phyloP scores from a whole-genome alignment of 1,140 invertebrate genomes.

The Aphelenchoides fujianensis region DNA sequence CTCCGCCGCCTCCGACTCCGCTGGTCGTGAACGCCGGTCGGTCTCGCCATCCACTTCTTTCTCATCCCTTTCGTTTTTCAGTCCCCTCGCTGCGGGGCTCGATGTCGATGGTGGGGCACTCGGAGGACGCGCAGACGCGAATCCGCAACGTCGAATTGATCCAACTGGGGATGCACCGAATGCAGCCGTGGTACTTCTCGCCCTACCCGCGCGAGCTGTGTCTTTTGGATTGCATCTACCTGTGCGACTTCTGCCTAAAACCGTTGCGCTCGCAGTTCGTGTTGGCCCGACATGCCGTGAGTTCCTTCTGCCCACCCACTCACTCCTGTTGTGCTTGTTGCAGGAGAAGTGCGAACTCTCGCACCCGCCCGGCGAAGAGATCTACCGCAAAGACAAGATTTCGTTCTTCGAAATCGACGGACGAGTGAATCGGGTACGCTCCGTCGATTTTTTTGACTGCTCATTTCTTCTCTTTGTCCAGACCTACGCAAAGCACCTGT shows the following conservation, averaged over 20 bases:
- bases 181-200: constrained; percentile 61
- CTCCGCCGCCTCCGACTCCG: constrained; percentile 8
- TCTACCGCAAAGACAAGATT: constrained; percentile 89
- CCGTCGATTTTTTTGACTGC: constrained; percentile 94
- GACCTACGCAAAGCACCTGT: constrained; percentile 61
- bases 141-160: constrained; percentile 50
- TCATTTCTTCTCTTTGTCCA: constrained; percentile 79
- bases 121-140: constrained; percentile 50
- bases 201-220: constrained; percentile 71
- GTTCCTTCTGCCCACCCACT: too few species aligned
- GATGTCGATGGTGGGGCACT: constrained; percentile 50
- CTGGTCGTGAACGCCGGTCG: background rate
- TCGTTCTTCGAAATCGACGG: constrained; percentile 99
- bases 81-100: constrained; percentile 45
- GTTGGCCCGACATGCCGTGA: constrained; percentile 80
- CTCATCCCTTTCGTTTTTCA: too few species aligned
- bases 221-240: constrained; percentile 83
- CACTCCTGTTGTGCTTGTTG: constrained; percentile 15
- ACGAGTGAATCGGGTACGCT: constrained; percentile 85
- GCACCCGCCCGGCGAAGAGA: constrained; percentile 98
- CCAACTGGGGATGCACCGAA: constrained; percentile 44
- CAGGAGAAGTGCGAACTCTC: constrained; percentile 81
- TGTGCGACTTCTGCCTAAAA: constrained; percentile 98
- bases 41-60: too few species aligned
- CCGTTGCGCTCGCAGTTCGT: constrained; percentile 85